Conservation (phyloP, 2,888 invertebrate species). For the Acanthosoma haemorrhoidale region DNA sequence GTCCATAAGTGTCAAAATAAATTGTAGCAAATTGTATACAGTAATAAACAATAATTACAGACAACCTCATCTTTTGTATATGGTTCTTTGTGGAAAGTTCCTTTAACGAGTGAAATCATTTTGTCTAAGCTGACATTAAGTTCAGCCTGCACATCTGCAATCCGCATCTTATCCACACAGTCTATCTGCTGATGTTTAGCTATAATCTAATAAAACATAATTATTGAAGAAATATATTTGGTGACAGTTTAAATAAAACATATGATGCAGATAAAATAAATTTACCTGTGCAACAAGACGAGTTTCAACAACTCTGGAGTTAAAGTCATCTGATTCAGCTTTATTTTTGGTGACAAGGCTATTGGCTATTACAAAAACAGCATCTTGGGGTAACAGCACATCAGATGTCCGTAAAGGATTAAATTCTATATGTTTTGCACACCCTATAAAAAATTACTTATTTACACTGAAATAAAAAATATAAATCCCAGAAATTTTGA, state of each 20-base stretch:
- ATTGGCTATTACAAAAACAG: conserved; percentile 90
- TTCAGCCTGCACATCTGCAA: conserved; percentile 69
- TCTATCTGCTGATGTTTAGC: conserved; percentile 51
- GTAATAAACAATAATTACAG: no score
- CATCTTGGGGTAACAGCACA: conserved; percentile 73
- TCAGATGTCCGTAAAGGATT: conserved; percentile 73
- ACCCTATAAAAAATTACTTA: conserved; percentile 52
- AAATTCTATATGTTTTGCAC: conserved; percentile 90
- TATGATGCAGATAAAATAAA: background rate
- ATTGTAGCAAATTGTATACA: no score
- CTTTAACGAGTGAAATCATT: conserved; percentile 63
- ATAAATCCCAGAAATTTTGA: background rate
- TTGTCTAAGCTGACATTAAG: conserved; percentile 59
- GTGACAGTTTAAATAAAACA: background rate
- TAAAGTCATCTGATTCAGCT: conserved; percentile 86
- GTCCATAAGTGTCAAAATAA: no score
- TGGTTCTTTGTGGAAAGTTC: conserved; percentile 57
- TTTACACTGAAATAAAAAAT: no score
- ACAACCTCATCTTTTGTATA: conserved; percentile 68
- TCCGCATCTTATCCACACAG: conserved; percentile 47
- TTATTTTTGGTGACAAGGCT: conserved; percentile 85
- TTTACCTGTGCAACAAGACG: conserved; percentile 77
- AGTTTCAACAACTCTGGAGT: conserved; percentile 91
- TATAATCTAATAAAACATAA: conserved; percentile 52
- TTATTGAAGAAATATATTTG: background rate